Conservation (phyloP, 1,140 invertebrate genomes). For the Solenopsis invicta region DNA sequence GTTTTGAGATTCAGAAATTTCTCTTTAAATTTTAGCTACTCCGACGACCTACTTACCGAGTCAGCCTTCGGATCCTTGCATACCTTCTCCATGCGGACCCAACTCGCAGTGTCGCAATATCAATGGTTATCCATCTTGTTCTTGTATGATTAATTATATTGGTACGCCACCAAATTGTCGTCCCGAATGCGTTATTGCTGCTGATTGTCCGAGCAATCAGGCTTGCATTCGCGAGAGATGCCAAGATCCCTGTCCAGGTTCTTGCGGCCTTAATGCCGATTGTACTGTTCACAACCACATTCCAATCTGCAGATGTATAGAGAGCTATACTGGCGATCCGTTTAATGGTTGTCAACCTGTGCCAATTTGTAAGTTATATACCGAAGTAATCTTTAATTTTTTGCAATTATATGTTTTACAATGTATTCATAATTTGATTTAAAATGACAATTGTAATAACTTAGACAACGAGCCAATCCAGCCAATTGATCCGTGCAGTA, state of each 20-base stretch:
- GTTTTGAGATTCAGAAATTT: neutral
- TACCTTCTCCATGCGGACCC: slow-evolving; percentile 90
- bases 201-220: slow-evolving; percentile 90
- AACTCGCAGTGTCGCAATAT: slow-evolving; percentile 86
- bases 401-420: neutral
- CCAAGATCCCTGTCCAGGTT: slow-evolving; percentile 90
- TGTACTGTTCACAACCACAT: slow-evolving; percentile 85
- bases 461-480: neutral
- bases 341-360: slow-evolving; percentile 86
- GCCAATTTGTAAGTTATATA: slow-evolving; percentile 74
- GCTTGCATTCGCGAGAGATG: slow-evolving; percentile 92
- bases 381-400: neutral
- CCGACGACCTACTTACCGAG: slow-evolving; percentile 52
- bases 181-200: slow-evolving; percentile 92
- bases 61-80: slow-evolving; percentile 84
- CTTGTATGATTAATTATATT: slow-evolving; percentile 82
- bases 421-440: slow-evolving; percentile 14
- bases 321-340: slow-evolving; percentile 87
- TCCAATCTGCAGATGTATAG: slow-evolving; percentile 85
- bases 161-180: slow-evolving; percentile 88
- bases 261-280: slow-evolving; percentile 84
- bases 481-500: slow-evolving; percentile 78
- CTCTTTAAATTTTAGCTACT: slow-evolving; percentile 38
- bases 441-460: neutral
- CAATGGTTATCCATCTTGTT: slow-evolving; percentile 88